Evolutionary conservation across 2,797 vertebrate species (phyloP).

Genomic region (Acanthornis magna): DNA sequence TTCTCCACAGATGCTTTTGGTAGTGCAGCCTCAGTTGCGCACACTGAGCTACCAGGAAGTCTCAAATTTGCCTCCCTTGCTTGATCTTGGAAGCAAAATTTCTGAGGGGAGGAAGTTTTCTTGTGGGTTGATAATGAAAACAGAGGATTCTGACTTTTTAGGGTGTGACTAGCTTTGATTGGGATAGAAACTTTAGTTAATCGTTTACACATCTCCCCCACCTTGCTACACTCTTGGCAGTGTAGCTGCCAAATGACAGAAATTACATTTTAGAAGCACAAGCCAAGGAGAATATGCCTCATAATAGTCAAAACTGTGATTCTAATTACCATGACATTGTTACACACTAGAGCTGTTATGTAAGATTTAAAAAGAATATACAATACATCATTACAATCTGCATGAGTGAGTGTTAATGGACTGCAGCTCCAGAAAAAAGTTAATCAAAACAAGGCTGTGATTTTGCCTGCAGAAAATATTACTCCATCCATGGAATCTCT

Average conservation of each 20-base stretch:
- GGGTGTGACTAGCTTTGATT: neutral
- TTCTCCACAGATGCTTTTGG: neutral
- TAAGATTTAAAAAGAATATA: slow-evolving; percentile 20
- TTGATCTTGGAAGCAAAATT: neutral
- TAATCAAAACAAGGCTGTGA: slow-evolving; percentile 30
- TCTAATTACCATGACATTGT: slow-evolving; percentile 30
- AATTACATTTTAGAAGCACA: neutral
- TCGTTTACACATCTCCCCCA: neutral
- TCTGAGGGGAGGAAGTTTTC: neutral
- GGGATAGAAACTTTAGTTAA: neutral
- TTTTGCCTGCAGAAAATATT: slow-evolving; percentile 15
- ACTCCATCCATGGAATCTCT: neutral
- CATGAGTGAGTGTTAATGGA: slow-evolving; percentile 26
- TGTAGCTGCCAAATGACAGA: neutral
- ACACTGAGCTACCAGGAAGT: neutral
- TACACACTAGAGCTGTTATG: slow-evolving; percentile 13
- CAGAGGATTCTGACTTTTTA: neutral
- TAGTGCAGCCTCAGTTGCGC: neutral
- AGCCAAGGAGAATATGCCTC: neutral
- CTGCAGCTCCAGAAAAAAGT: slow-evolving; percentile 7
- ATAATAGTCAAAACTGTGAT: slow-evolving; percentile 11
- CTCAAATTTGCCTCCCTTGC: neutral
- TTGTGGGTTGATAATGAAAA: neutral
- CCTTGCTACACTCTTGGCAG: neutral
- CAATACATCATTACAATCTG: slow-evolving; percentile 14